These are phyloP conservation scores for Brachionichthys hirsutus DNA, from an alignment of 2,113 vertebrate genomes.

Conservation along the genomic window DNA sequence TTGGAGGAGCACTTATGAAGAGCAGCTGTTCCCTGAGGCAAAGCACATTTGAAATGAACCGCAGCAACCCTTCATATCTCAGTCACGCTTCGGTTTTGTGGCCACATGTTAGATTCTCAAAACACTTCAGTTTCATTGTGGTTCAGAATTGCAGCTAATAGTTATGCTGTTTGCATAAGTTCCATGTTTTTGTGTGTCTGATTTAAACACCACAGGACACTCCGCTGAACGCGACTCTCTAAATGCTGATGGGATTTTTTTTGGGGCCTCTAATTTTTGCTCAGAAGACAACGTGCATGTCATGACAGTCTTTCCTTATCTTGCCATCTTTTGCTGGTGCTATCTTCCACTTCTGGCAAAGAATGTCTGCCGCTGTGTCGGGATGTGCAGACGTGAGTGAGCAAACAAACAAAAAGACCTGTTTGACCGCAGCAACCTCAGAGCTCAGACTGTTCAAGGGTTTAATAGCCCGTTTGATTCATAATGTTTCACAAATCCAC, in stretches of 20 bases:
- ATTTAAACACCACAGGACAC: background rate
- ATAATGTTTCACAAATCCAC: no score
- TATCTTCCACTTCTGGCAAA: conserved; percentile 54
- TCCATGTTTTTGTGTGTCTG: background rate
- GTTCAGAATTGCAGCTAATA: background rate
- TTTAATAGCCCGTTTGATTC: conserved; percentile 1
- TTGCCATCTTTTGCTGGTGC: conserved; percentile 46
- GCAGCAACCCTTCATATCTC: conserved; percentile 9
- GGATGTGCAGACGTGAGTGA: conserved; percentile 45
- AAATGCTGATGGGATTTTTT: conserved; percentile 30
- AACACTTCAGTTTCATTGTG: conserved; percentile 7
- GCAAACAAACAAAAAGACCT: conserved; percentile 40
- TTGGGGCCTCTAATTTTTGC: conserved; percentile 38
- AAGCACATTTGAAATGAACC: conserved; percentile 47
- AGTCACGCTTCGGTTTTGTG: conserved; percentile 13
- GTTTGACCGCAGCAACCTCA: background rate
- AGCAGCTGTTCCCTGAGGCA: conserved; percentile 61
- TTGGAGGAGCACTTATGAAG: conserved; percentile 50
- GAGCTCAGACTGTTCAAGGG: background rate
- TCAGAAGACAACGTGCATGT: conserved; percentile 55
- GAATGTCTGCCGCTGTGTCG: conserved; percentile 63
- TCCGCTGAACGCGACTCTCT: background rate
- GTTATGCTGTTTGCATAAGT: conserved; percentile 1
- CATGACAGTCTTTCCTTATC: conserved; percentile 67
- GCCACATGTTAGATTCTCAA: conserved; percentile 30